phyloP scores from a whole-genome alignment of 2,888 invertebrate genomes.

The Drosophila infuscata region DNA sequence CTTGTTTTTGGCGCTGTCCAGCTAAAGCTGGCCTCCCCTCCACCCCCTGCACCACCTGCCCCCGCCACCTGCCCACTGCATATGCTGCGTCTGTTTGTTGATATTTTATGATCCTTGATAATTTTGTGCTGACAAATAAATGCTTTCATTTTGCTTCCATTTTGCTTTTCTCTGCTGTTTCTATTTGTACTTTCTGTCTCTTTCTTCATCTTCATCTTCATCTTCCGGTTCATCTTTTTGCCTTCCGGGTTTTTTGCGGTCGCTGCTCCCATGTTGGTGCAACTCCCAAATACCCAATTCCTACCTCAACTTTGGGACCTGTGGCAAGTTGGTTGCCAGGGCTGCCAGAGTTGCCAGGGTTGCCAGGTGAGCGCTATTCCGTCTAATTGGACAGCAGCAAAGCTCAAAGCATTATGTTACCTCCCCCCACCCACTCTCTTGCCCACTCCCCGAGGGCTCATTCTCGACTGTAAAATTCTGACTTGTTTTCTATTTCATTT shows the following conservation, averaged over 20 bases:
- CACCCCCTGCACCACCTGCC: background rate
- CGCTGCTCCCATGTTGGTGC: slow-evolving; percentile 1
- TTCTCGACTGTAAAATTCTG: slow-evolving; percentile 26
- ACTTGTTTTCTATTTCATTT: slow-evolving; percentile 9
- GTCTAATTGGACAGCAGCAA: slow-evolving; percentile 48
- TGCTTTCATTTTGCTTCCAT: slow-evolving; percentile 63
- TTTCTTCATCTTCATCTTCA: slow-evolving; percentile 31
- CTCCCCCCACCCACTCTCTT: no score
- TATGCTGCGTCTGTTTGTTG: slow-evolving; percentile 62
- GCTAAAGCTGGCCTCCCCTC: background rate
- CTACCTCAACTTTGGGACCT: slow-evolving; percentile 10
- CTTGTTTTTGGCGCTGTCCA: slow-evolving; percentile 53
- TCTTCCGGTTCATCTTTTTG: slow-evolving; percentile 30
- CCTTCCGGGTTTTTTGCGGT: slow-evolving; percentile 42
- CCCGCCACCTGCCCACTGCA: background rate
- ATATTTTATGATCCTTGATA: slow-evolving; percentile 80
- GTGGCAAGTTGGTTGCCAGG: slow-evolving; percentile 45
- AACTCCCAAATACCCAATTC: background rate
- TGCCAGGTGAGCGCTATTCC: slow-evolving; percentile 51
- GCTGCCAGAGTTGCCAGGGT: slow-evolving; percentile 13
- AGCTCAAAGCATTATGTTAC: slow-evolving; percentile 23
- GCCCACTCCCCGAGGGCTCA: background rate
- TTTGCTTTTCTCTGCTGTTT: background rate
- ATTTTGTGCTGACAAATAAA: slow-evolving; percentile 79
- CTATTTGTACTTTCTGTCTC: background rate